A percentile compares a stretch with the other conserved stretches of the same genome.
Conservation (phyloP, 2,797 vertebrate genomes). For the Molossus alvarezi region DNA sequence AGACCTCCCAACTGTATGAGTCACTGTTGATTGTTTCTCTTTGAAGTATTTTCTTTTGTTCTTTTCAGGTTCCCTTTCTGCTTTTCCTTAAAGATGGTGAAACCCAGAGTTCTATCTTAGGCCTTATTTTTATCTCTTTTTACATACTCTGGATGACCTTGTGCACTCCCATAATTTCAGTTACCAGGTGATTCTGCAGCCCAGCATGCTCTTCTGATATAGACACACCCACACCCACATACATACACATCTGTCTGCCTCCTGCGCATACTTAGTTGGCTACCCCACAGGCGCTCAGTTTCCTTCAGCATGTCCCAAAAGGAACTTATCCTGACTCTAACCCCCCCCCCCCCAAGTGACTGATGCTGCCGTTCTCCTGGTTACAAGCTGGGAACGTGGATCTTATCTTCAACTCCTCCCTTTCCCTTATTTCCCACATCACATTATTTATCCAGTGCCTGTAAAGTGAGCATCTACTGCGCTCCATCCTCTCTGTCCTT, state of each 20-base stretch:
- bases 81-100: constrained; percentile 20
- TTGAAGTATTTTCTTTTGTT: constrained; percentile 33
- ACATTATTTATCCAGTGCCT: not conserved
- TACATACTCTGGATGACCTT: not conserved
- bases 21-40: not conserved
- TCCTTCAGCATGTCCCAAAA: not conserved
- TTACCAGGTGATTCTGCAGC: not conserved
- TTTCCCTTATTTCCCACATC: not conserved
- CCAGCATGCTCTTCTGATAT: not conserved
- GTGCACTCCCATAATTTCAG: not conserved
- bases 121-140: not conserved
- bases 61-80: constrained; percentile 4
- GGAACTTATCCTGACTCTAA: not conserved
- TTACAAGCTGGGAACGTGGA: not conserved
- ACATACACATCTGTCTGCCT: not conserved
- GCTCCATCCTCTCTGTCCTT: not conserved
- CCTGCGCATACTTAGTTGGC: not conserved
- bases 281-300: not conserved
- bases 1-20: constrained; percentile 17
- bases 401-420: constrained; percentile 13
- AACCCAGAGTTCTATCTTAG: not conserved
- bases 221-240: not conserved
- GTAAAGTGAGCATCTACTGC: not conserved
- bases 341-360: not conserved
- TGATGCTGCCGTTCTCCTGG: not conserved